Evolutionary conservation across 2,797 vertebrate genomes (phyloP).

Genomic region (Poecile montanus): DNA sequence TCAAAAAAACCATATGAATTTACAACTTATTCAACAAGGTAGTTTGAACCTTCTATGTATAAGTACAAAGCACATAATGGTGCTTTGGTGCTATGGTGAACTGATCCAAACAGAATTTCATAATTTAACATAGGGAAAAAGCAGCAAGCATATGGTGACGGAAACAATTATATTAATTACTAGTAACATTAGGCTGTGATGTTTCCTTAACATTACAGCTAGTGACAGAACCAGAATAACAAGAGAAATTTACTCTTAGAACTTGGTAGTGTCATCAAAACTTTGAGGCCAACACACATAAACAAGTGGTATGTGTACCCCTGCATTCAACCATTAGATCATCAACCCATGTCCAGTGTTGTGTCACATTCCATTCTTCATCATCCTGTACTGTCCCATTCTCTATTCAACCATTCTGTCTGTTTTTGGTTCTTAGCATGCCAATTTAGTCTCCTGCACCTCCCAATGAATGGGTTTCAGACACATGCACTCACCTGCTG

Average conservation of each 20-base stretch:
- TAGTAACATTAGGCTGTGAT: not conserved
- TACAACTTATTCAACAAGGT: not conserved
- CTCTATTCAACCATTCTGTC: not conserved
- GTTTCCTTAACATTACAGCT: not conserved
- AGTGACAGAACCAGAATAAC: not conserved
- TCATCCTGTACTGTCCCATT: not conserved
- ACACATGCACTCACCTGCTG: conserved; percentile 68
- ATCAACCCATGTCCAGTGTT: not conserved
- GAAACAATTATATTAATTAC: not conserved
- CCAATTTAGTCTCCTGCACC: not conserved
- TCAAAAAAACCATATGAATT: not conserved
- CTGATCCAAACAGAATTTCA: not conserved
- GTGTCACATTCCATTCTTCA: not conserved
- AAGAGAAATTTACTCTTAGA: not conserved
- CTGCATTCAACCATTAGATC: not conserved
- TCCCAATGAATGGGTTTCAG: not conserved
- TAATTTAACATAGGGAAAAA: not conserved
- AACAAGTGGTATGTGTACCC: not conserved
- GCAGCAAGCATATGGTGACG: not conserved
- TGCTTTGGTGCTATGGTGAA: not conserved
- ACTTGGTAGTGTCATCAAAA: not conserved
- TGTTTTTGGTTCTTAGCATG: not conserved
- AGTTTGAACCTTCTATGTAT: not conserved
- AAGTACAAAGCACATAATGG: not conserved
- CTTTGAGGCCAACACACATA: not conserved